Base-by-base conservation (phyloP, 1,140 invertebrate species). In the Lordiphosa stackelbergi region DNA sequence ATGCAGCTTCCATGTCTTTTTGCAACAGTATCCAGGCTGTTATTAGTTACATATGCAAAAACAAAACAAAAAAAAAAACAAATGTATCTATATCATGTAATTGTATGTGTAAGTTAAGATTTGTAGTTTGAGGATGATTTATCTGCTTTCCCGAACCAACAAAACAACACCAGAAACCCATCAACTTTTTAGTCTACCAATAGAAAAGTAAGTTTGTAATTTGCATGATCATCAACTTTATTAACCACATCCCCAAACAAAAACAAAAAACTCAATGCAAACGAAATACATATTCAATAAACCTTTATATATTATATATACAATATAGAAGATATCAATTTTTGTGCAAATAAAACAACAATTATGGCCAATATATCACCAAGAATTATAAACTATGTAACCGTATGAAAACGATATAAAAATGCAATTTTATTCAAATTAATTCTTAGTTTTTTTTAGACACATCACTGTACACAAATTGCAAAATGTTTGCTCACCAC, bases 21-120 rank as follows among this genome's bases (percentile, higher is more conserved):
- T 72, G 75, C 75, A 81, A 81, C 75, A 81, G 75, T 81, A 83
- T 81, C 77, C 68, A 68, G 75, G 75, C 75, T 79, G 75, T 79
- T 83, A 79, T 64, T 79, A 79, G 75, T 71, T 81, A 75, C 75
- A 78, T 77, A 78, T 69, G 56, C 51, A 53, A 53, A 54, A 41
- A 49, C 42, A 62, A 66, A 13, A 48, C 2, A 3, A 2, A 22
- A 22, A 0, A 22, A 24, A 5, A 2, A 31, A 31, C 28, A 49
- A 40, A 60, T 73, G 71, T 78, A 79, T 66, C 66, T 69, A 62
- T 55, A 66, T 43, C 53, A 53, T 69, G 38, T 69, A 79, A 54
- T 51, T 45, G 28, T 24, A 61, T 57, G 46, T 42, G 36, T 73
- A 73, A 40, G 58, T 48, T 66, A 66, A 55, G 61, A 51, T 37